Base-by-base conservation (phyloP, 2,797 vertebrate genomes). In the Falco peregrinus region DNA sequence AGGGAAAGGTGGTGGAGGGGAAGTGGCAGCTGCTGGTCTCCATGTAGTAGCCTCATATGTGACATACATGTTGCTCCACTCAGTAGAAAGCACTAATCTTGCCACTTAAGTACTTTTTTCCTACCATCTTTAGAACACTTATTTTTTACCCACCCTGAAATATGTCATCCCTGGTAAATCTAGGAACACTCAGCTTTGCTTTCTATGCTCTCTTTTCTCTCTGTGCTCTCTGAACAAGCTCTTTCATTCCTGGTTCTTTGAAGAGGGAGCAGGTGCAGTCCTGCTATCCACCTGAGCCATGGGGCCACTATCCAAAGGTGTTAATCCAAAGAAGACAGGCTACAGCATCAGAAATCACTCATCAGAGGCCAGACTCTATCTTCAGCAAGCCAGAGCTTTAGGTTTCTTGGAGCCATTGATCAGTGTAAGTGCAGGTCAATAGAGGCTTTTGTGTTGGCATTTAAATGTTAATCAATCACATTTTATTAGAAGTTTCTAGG, bases 401-500 rank as follows among this genome's bases (percentile, higher is more conserved):
- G 48, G 84, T 96, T 98, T 98, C 97, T 98, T 97, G 95, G 97
- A 96, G 97, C 80, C 75, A 98, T 97, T 96, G 97, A 97, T 97
- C 95, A 94, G 75, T 71, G 13, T 96, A 97, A 97, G 91, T 96
- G 92, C 94, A 94, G 91, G 88, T 97, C 96, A 78, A 95, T 87
- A 80, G 71, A 94, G 71, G 79, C 89, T 97, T 97, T 97, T 96
- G 90, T 92, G 69, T 95, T 97, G 95, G 90, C 92, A 95, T 98
- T 98, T 97, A 97, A 97, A 97, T 95, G 96, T 97, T 98, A 98
- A 97, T 98, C 97, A 96, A 96, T 96, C 95, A 90, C 70, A 74
- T 97, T 97, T 98, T 97, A 97, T 98, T 95, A 97, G 96, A 97
- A 95, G 92, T 98, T 98, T 96, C 97, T 84, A 97, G 78, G 87